Percentiles rank a stretch among this genome's conserved stretches.
Evolutionary conservation across 2,888 invertebrate species (phyloP).

Genomic region (Pasiphila rectangulata): DNA sequence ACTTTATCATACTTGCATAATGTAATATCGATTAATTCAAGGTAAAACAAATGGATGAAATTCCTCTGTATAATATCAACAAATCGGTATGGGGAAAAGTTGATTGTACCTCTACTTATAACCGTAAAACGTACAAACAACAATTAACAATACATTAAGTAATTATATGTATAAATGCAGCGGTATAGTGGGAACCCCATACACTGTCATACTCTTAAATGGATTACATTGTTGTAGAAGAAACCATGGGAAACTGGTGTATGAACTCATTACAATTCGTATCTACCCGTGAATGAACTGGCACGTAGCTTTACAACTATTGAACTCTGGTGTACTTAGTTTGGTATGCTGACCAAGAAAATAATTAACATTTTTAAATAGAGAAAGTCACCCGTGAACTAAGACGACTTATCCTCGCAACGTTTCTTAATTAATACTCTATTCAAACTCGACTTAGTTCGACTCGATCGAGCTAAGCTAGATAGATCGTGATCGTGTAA

Average conservation of each 20-base stretch:
- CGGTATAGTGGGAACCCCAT: constrained; percentile 37
- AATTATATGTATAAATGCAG: constrained; percentile 24
- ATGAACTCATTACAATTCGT: constrained; percentile 43
- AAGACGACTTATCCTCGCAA: too few relatives aligned
- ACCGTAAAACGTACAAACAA: constrained; percentile 27
- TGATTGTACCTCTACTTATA: not conserved
- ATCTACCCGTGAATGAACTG: constrained; percentile 34
- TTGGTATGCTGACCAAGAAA: constrained; percentile 17
- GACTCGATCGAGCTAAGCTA: too few relatives aligned
- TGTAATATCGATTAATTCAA: too few relatives aligned
- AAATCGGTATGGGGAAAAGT: not conserved
- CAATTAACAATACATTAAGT: constrained; percentile 29
- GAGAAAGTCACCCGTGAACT: not conserved
- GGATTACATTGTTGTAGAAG: constrained; percentile 38
- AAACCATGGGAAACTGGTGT: constrained; percentile 45
- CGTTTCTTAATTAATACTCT: too few relatives aligned
- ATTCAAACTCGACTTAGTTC: too few relatives aligned
- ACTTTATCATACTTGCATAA: too few relatives aligned
- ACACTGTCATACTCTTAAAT: constrained; percentile 23
- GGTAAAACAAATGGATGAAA: too few relatives aligned
- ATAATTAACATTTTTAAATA: not conserved
- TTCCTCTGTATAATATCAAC: not conserved
- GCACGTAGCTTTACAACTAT: constrained; percentile 14
- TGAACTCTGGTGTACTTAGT: not conserved
- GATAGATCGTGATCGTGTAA: too few relatives aligned